Conservation (phyloP, 1,140 invertebrate genomes). For the Theocolax elegans region DNA sequence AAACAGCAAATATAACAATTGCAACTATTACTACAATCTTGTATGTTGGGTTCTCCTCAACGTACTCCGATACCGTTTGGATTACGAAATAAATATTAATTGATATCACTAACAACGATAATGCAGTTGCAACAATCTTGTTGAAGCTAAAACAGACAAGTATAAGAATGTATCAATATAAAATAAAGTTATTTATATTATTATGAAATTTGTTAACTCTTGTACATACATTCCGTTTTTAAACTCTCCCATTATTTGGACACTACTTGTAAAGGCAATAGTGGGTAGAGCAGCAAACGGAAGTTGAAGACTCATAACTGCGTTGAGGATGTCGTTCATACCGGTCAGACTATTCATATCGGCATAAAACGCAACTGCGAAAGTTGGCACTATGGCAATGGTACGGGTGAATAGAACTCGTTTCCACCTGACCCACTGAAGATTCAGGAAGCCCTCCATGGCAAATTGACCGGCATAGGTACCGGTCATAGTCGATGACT, state of each 20-base stretch:
- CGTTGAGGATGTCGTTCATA: slow-evolving; percentile 93
- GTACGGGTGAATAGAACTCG: slow-evolving; percentile 86
- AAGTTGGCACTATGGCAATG: slow-evolving; percentile 91
- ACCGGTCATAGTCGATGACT: slow-evolving; percentile 91
- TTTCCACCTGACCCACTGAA: slow-evolving; percentile 90
- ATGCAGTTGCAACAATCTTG: slow-evolving; percentile 74
- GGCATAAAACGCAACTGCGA: slow-evolving; percentile 81
- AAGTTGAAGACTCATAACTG: slow-evolving; percentile 87
- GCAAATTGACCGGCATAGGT: slow-evolving; percentile 83
- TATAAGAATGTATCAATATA: slow-evolving; percentile 34
- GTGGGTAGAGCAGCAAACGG: slow-evolving; percentile 88
- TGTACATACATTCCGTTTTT: slow-evolving; percentile 78
- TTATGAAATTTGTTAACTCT: no score
- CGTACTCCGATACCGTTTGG: slow-evolving; percentile 67
- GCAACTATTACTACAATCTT: slow-evolving; percentile 68
- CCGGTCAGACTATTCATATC: slow-evolving; percentile 80
- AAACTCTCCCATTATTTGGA: slow-evolving; percentile 86
- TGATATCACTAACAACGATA: slow-evolving; percentile 79
- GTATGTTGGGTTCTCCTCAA: slow-evolving; percentile 62
- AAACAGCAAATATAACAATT: slow-evolving; percentile 71
- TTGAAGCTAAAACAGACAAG: slow-evolving; percentile 70
- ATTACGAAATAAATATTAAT: slow-evolving; percentile 88
- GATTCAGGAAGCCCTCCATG: slow-evolving; percentile 90
- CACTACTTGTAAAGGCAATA: slow-evolving; percentile 87
- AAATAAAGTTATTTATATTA: background rate